Evolutionary conservation across 2,113 vertebrate species (phyloP), one percentile per base, ranked within the genome.

Genomic region (Tragelaphus scriptus): DNA sequence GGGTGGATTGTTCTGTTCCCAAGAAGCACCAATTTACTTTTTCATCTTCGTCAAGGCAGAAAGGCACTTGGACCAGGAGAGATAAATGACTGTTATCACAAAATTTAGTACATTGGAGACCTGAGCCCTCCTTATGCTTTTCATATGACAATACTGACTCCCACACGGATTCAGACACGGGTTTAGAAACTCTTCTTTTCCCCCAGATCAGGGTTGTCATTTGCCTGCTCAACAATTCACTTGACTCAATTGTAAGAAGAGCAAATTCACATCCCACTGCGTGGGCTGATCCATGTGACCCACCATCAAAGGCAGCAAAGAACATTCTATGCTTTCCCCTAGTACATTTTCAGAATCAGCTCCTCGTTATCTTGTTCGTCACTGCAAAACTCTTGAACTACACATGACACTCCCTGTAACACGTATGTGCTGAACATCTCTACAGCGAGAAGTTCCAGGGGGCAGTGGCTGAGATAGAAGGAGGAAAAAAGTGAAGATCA

Each of bases 191-290:
- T 2, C 55, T 61, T 80, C 32, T 6, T 65, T 80, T 40, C n/a
- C 49, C 56, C 56, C 36, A 49, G 51, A 91, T 47, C n/a, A 58
- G 16, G 10, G 19, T 84, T 95, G 85, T 61, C 93, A 59, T 85
- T 61, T 90, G 26, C 77, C 56, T 82, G 44, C n/a, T 85, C 79
- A 65, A 81, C 51, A 80, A 28, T 51, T 81, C 49, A 77, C 40
- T 51, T 56, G 58, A 36, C 4, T 93, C 36, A 47, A 3, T 36
- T 47, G 25, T 7, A 86, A 86, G 58, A 61, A 58, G 82, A 88
- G 49, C 30, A 81, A 85, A 77, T 88, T 88, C 92, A 85, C 25
- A 94, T 65, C 32, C 79, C n/a, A 28, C 25, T 44, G 49, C 58
- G 77, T 63, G 63, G 63, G 90, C 65, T 26, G 77, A 25, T 61